Evolutionary conservation across 2,113 vertebrate genomes (phyloP), one percentile per base, ranked within the genome.

Genomic region (Thryonomys swinderianus): DNA sequence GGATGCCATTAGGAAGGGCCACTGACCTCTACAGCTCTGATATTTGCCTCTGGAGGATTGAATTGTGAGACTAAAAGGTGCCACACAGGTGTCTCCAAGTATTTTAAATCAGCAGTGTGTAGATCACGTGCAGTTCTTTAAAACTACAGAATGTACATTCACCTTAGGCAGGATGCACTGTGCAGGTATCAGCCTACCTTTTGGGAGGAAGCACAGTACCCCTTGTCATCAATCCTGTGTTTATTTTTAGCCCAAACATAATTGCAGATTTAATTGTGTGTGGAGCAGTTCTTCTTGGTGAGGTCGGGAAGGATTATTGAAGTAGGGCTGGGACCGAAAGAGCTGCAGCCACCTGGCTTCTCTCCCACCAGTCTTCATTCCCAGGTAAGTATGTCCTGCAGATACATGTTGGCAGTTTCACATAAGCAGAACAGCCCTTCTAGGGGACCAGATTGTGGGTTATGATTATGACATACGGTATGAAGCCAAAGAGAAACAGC

Each of bases 401-500:
- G n/a, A 89, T 91, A 78, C 16, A 91, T n/a, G 73, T 53, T 40
- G 80, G 71, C 80, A 64, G 71, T 80, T 74, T 88, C 34, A 84
- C 69, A 62, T 59, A 93, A 82, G 90, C 93, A 90, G 57, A 93
- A n/a, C 23, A 69, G 80, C 53, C 25, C 40, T 74, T 93, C 23
- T 27, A 2, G 6, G 1, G 55, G 64, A 17, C 20, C 17, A 16
- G 86, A 57, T 69, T 87, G 40, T 71, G 74, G 85, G 45, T 74
- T 80, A 45, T 61, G 89, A 71, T 81, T 10, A 57, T 61, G 51
- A 85, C 42, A 37, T 37, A 25, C 0, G 62, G 67, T 73, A 84
- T 89, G 37, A 93, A 62, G 11, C 37, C 73, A 45, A n/a, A 74
- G 8, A 45, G 89, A 87, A 61, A 5, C 7, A 53, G n/a, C 21